These are phyloP conservation scores for Eulemur coronatus DNA, from an alignment of 2,797 vertebrate genomes.

Conservation along the genomic window DNA sequence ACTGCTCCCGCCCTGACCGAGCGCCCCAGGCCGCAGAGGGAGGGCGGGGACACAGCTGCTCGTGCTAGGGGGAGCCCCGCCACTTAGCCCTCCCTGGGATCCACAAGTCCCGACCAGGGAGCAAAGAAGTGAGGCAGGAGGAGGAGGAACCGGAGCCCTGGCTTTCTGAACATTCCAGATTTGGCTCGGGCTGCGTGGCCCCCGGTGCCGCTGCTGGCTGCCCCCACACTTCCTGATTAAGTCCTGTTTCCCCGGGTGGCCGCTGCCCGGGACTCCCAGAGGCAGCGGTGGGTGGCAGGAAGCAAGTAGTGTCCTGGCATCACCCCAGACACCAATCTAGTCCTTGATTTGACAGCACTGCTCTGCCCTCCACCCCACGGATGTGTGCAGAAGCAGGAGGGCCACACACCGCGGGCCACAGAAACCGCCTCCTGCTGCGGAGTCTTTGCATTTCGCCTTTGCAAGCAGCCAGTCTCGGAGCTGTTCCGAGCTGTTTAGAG, in stretches of 20 bases:
- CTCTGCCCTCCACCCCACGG: background rate
- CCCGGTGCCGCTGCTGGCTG: background rate
- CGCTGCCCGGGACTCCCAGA: background rate
- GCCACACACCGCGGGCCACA: no score
- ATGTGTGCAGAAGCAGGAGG: background rate
- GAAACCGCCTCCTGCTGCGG: background rate
- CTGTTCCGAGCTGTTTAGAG: background rate
- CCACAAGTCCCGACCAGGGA: background rate
- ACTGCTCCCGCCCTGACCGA: background rate
- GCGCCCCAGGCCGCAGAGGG: background rate
- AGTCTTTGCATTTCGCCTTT: background rate
- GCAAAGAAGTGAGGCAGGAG: background rate
- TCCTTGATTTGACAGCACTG: background rate
- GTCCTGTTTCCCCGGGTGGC: background rate
- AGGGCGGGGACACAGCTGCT: slow-evolving; percentile 51
- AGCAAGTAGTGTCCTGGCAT: background rate
- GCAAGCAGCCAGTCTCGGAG: background rate
- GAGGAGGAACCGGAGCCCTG: background rate
- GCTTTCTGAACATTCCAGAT: background rate
- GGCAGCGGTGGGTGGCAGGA: slow-evolving; percentile 4
- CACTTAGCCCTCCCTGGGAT: background rate
- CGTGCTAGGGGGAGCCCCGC: background rate
- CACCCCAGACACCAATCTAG: background rate
- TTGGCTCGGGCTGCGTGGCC: background rate
- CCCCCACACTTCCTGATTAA: background rate